Conservation (phyloP, 2,888 invertebrate species). For the Scotopteryx bipunctaria region DNA sequence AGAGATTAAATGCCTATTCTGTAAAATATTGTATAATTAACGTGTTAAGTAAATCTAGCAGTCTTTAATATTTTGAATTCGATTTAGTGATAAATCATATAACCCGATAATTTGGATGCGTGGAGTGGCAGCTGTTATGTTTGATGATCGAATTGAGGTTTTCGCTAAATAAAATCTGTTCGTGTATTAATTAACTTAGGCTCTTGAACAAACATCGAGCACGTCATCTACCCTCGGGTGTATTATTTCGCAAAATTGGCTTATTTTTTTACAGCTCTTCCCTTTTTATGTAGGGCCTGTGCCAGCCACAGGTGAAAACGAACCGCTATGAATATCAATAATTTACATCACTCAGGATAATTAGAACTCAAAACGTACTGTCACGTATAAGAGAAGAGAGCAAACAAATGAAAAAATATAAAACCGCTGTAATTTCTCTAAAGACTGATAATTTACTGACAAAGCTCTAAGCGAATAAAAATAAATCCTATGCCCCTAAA, state of each 20-base stretch:
- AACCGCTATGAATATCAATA: background rate
- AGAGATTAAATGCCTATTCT: background rate
- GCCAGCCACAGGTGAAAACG: background rate
- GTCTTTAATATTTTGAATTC: slow-evolving; percentile 13
- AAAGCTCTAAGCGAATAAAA: no score
- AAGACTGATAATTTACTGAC: no score
- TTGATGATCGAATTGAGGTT: slow-evolving; percentile 64
- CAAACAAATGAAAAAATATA: no score
- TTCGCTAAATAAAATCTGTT: slow-evolving; percentile 59
- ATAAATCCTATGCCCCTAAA: background rate
- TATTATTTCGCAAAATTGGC: slow-evolving; percentile 51
- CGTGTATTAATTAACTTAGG: slow-evolving; percentile 63
- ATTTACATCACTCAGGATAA: background rate
- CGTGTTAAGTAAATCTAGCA: background rate
- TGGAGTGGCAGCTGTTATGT: slow-evolving; percentile 48
- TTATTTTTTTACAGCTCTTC: slow-evolving; percentile 42
- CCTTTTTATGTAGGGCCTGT: slow-evolving; percentile 27
- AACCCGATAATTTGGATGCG: slow-evolving; percentile 40
- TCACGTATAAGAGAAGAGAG: background rate
- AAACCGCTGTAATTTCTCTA: no score
- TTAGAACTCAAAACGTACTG: background rate
- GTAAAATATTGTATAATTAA: background rate
- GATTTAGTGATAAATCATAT: slow-evolving; percentile 44
- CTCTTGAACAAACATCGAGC: slow-evolving; percentile 53
- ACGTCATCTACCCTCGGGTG: slow-evolving; percentile 43